A percentile compares a stretch with the other conserved stretches of the same genome.
Conservation (phyloP, 2,113 vertebrate species). For the Hippocampus comes region DNA sequence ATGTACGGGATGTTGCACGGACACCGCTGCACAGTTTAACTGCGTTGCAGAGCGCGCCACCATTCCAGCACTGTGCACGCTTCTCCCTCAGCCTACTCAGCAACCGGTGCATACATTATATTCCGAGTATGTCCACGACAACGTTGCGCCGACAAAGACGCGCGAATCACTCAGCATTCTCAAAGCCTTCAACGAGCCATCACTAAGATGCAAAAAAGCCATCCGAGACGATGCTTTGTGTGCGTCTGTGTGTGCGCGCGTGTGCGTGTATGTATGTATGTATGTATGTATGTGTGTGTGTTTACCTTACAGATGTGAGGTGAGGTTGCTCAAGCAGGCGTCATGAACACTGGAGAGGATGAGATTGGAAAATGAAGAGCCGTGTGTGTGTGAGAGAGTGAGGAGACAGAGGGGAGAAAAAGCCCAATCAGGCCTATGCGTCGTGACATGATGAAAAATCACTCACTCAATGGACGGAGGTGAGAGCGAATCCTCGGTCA, state of each 20-base stretch:
- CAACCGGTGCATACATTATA: conserved; percentile 51
- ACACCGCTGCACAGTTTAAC: conserved; percentile 33
- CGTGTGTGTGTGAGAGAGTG: conserved; percentile 39
- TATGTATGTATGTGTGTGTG: background rate
- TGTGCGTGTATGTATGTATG: no score
- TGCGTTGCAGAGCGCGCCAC: conserved; percentile 61
- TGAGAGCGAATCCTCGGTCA: conserved; percentile 42
- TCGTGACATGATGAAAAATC: conserved; percentile 57
- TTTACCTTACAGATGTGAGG: conserved; percentile 55
- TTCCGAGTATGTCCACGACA: conserved; percentile 41
- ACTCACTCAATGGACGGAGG: conserved; percentile 56
- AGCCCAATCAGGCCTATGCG: conserved; percentile 33
- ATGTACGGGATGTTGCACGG: conserved; percentile 43
- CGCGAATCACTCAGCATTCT: conserved; percentile 26
- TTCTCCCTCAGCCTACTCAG: conserved; percentile 63
- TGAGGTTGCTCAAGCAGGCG: conserved; percentile 43
- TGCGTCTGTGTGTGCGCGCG: no score
- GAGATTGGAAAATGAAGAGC: conserved; percentile 47
- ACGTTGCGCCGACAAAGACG: conserved; percentile 50
- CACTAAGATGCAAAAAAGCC: background rate
- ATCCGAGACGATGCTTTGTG: background rate
- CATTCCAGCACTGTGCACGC: conserved; percentile 65
- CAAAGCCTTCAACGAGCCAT: background rate
- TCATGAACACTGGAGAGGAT: conserved; percentile 51
- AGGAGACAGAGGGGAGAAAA: background rate